phyloP scores from a whole-genome alignment of 1,140 invertebrate genomes.

The Notospermus geniculatus region DNA sequence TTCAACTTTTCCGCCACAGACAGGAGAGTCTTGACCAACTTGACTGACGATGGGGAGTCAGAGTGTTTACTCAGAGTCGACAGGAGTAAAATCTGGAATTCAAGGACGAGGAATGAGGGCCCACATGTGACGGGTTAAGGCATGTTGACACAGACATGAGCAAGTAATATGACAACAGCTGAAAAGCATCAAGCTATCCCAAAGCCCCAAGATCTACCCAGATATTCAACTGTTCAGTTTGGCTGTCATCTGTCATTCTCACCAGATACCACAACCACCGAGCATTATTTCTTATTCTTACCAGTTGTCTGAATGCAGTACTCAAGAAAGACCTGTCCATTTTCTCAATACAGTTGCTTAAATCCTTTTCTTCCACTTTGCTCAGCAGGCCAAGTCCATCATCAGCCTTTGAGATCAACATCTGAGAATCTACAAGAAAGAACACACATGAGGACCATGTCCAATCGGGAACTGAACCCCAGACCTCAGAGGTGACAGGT shows the following conservation, averaged over 20 bases:
- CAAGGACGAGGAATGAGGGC: no score
- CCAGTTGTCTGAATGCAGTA: not conserved
- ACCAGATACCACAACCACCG: no score
- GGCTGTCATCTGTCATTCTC: no score
- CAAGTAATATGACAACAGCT: no score
- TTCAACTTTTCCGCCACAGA: conserved; percentile 32
- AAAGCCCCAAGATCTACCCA: no score
- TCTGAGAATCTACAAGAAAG: not conserved
- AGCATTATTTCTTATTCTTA: not conserved
- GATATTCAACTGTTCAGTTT: no score
- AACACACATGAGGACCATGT: no score
- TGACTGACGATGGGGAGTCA: conserved; percentile 32
- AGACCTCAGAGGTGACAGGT: no score
- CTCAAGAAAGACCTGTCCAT: not conserved
- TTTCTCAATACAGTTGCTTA: not conserved
- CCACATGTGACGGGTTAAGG: no score
- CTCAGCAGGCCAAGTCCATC: not conserved
- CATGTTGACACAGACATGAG: no score
- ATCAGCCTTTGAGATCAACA: not conserved
- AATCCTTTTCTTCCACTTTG: not conserved
- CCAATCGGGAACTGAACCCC: no score
- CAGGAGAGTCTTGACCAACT: conserved; percentile 35
- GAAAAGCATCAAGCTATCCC: no score
- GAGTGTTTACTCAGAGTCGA: conserved; percentile 36
- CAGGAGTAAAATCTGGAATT: conserved; percentile 36